phyloP scores from a whole-genome alignment of 2,888 invertebrate species.

The Punctoribates punctum region DNA sequence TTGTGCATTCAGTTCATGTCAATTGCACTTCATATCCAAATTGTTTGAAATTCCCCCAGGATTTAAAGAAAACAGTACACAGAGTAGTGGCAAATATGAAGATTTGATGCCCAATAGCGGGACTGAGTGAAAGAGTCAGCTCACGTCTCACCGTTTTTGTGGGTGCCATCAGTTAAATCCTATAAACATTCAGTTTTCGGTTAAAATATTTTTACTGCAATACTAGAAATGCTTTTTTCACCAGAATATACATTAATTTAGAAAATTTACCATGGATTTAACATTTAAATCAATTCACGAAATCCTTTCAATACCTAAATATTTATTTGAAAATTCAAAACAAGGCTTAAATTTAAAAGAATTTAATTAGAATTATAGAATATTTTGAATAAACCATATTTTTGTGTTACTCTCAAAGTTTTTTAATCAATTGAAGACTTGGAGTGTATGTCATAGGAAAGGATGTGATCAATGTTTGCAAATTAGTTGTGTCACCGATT shows the following conservation, averaged over 20 bases:
- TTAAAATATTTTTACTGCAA: not conserved
- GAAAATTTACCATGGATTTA: too few species aligned
- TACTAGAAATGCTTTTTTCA: too few species aligned
- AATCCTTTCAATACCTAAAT: too few species aligned
- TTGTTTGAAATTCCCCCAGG: conserved; percentile 32
- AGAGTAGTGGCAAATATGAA: conserved; percentile 33
- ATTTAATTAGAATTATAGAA: too few species aligned
- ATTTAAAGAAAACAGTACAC: conserved; percentile 5
- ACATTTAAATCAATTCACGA: too few species aligned
- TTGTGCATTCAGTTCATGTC: conserved; percentile 29
- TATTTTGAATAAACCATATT: too few species aligned
- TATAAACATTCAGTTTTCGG: not conserved
- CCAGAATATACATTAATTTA: too few species aligned
- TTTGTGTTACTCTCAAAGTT: too few species aligned
- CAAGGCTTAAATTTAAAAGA: too few species aligned
- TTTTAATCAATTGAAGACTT: too few species aligned
- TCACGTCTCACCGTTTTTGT: conserved; percentile 33
- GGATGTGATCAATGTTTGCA: not conserved
- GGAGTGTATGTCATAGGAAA: too few species aligned
- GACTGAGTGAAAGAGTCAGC: conserved; percentile 1
- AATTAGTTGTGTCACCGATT: not conserved
- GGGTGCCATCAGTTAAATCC: conserved; percentile 10
- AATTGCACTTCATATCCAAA: conserved; percentile 31
- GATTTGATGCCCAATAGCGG: conserved; percentile 22
- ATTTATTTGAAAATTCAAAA: too few species aligned